Conservation (phyloP, 2,888 invertebrate species). For the Sesia bembeciformis region DNA sequence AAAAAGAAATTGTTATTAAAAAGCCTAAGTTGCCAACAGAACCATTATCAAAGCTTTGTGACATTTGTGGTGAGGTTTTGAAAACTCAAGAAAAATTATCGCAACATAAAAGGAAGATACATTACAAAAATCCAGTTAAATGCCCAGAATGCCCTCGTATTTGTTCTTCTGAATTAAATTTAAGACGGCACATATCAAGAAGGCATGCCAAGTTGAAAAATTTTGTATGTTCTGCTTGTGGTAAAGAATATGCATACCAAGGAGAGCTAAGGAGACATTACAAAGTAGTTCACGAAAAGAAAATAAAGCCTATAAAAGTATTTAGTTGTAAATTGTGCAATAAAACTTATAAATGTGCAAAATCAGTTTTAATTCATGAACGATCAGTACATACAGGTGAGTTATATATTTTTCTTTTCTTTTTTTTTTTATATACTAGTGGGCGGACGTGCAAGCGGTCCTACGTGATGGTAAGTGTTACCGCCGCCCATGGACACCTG, state of each 20-base stretch:
- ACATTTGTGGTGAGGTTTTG: slow-evolving; percentile 50
- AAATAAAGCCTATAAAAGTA: slow-evolving; percentile 28
- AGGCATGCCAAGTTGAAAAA: slow-evolving; percentile 36
- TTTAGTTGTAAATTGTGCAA: slow-evolving; percentile 51
- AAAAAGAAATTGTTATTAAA: slow-evolving; percentile 15
- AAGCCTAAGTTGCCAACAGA: slow-evolving; percentile 1
- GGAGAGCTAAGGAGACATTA: slow-evolving; percentile 43
- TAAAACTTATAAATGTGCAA: slow-evolving; percentile 50
- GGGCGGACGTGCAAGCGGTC: too few relatives aligned
- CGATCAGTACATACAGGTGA: slow-evolving; percentile 67
- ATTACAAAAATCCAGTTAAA: slow-evolving; percentile 33
- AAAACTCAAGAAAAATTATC: slow-evolving; percentile 31
- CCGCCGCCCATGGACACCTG: too few relatives aligned
- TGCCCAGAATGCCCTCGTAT: slow-evolving; percentile 46
- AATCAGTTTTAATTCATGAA: slow-evolving; percentile 57
- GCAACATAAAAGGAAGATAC: slow-evolving; percentile 36
- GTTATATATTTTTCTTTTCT: too few relatives aligned
- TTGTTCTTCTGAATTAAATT: slow-evolving; percentile 37
- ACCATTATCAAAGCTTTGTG: slow-evolving; percentile 34
- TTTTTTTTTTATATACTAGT: too few relatives aligned
- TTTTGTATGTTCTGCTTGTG: slow-evolving; percentile 52
- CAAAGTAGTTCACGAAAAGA: slow-evolving; percentile 44
- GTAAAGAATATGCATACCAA: slow-evolving; percentile 42
- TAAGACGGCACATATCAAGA: slow-evolving; percentile 47
- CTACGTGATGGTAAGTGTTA: too few relatives aligned